These are phyloP conservation scores for Clostera curtula DNA, from an alignment of 2,888 invertebrate genomes.

Conservation along the genomic window DNA sequence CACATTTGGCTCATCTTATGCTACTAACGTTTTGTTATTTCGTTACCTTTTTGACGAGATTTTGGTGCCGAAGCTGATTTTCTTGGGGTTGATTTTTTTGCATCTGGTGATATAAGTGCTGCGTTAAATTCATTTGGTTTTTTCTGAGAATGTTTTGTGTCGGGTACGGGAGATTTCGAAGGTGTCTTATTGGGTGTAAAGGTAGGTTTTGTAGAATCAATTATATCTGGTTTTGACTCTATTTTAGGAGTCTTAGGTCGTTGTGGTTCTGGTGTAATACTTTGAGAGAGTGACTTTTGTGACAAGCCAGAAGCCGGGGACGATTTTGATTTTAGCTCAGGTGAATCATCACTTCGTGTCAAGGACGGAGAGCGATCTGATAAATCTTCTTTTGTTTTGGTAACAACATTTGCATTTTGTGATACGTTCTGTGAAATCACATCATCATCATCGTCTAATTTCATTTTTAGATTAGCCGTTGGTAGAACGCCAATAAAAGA, in stretches of 20 bases:
- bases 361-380: constrained; percentile 67
- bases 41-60: constrained; percentile 62
- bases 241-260: constrained; percentile 58
- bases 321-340: constrained; percentile 50
- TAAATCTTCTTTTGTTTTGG: constrained; percentile 44
- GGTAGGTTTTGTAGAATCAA: constrained; percentile 29
- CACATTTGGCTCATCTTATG: constrained; percentile 50
- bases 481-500: constrained; percentile 63
- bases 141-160: constrained; percentile 39
- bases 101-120: constrained; percentile 35
- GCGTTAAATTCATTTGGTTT: constrained; percentile 59
- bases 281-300: constrained; percentile 45
- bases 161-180: constrained; percentile 44
- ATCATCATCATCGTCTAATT: constrained; percentile 61
- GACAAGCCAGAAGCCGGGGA: constrained; percentile 32
- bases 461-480: constrained; percentile 45
- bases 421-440: constrained; percentile 48
- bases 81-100: constrained; percentile 56
- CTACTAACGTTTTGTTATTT: constrained; percentile 4
- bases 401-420: constrained; percentile 31
- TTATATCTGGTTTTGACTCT: constrained; percentile 43
- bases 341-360: constrained; percentile 67
- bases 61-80: constrained; percentile 60
- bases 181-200: constrained; percentile 37
- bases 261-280: constrained; percentile 43